Evolutionary conservation across 2,888 invertebrate genomes (phyloP), one percentile per base, ranked within the genome.

Genomic region (Cheilosia impressa): DNA sequence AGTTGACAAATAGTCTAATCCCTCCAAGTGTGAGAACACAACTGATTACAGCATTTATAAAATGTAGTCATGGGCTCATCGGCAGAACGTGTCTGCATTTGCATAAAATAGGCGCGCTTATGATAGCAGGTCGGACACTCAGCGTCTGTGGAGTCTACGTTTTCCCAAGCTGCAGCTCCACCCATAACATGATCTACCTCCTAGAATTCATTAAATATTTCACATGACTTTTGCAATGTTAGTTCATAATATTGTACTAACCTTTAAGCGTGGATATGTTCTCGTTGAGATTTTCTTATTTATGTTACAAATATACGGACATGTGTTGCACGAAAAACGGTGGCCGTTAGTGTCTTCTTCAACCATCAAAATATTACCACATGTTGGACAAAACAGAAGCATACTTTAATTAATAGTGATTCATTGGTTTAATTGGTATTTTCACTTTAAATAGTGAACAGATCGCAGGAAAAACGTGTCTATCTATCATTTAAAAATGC

Each of bases 31-130:
- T 98, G 96, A 31, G 96, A 96, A 93, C 99, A 99, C 88, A 95
- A 94, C 89, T 95, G 95, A 91, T 96, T 97, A 90, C 98, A 97
- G 91, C 99, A 99, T 90, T 97, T 96, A 92, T 99, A 99, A 92
- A 99, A 99, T 15, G 97, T 98, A 9, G 99, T 99, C 98, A 99
- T 99, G 0, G 99, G 99, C 92, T 99, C 99, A 92, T 99, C 99
- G 43, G 99, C 99, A 17, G 99, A 99, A 55, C 99, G 94, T 0
- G 98, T 99, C 93, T 99, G 99, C 87, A 99, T 95, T 93, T 99
- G 99, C 96, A 98, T 97, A 90, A 99, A 99, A 92, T 96, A 99
- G 0, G 99, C 99, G 90, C 95, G 94, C 10, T 95, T 94, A 91
- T 99, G 96, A 17, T 95, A 94, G 92, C 99, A 99, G 90, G 96